Base-by-base conservation (phyloP, 2,113 vertebrate genomes). In the Ochotona princeps region DNA sequence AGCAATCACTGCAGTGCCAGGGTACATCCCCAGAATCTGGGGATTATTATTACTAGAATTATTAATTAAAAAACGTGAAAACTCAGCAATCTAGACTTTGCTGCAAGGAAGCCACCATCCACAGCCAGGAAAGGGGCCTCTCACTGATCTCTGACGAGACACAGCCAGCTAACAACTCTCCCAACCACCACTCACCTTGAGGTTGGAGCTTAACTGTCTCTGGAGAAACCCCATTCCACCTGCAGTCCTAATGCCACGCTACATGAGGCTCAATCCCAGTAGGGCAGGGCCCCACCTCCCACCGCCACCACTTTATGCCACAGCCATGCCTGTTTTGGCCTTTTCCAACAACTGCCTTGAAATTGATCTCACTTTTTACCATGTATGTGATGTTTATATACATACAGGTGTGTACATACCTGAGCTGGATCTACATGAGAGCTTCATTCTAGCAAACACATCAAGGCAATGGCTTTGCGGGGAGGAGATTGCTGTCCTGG, bases 1-100 rank as follows among this genome's bases (percentile, higher is more conserved):
- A 12, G 57, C 6, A 51, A 32, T 7, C 12, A 13, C 26, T 32
- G 54, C 8, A 61, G 26, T 18, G 5, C 11, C 0, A 0, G 35
- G 69, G 30, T 28, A 47, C 23, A 11, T 30, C 28, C 38, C 38
- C n/a, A 44, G 38, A 44, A 44, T 44, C 38, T 44, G 38, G 38
- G 6, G 38, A 44, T 44, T 44, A 44, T 44, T 44, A 44, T 44
- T 44, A 44, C 70, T 21, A 26, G 32, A 66, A 69, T 13, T 86
- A 44, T 44, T 44, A 44, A 44, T 44, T 65, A 49, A 38, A 21
- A 81, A 82, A 79, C 20, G 38, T 35, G n/a, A 54, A 83, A 47
- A 51, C 20, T 10, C 49, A 65, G 32, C n/a, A 47, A 49, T 21
- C 7, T 14, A 35, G 63, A 32, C 7, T 28, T 78, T 23, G 2